Evolutionary conservation across 2,113 vertebrate genomes (phyloP), one percentile per base, ranked within the genome.

Genomic region (Piprites chloris): DNA sequence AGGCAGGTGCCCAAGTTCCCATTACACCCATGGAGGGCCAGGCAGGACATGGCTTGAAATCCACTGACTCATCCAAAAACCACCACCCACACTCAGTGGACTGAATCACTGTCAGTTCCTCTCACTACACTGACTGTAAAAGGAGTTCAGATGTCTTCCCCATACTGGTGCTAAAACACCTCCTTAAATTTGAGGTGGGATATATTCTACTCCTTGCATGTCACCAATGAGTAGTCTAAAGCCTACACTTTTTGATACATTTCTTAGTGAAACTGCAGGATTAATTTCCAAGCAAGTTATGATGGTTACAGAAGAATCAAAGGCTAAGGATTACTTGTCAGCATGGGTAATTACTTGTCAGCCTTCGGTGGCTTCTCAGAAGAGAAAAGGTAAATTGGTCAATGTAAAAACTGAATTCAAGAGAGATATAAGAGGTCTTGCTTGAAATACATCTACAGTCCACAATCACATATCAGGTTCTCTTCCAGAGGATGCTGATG

Each of bases 401-500:
- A 47, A 6, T 4, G 2, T n/a, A 44, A 85, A 91, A 71, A n/a
- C 16, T 39, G 18, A 16, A 74, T 42, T 69, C 13, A 20, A 59
- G 62, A 56, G 12, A 32, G 4, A 32, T 24, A 27, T 4, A 13
- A 69, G 14, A 14, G 5, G 26, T 55, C 56, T 71, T 67, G n/a
- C 6, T 14, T 65, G 24, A 88, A 92, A 79, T 8, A 18, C 35
- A 68, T 33, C 44, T 35, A 42, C 12, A 61, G 18, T 52, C 46
- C 37, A 33, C 20, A 73, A 30, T 1, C 0, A 0, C 13, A 1
- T 18, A 65, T 32, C 32, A 52, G 21, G 10, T 44, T 68, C 56
- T 79, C 52, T 75, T 79, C 22, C 44, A 59, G 35, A 50, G 17
- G 26, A 67, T 59, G 37, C 5, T 20, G n/a, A 72, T 8, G 32